phyloP scores from a whole-genome alignment of 2,113 vertebrate species.

The Nyctereutes procyonoides region DNA sequence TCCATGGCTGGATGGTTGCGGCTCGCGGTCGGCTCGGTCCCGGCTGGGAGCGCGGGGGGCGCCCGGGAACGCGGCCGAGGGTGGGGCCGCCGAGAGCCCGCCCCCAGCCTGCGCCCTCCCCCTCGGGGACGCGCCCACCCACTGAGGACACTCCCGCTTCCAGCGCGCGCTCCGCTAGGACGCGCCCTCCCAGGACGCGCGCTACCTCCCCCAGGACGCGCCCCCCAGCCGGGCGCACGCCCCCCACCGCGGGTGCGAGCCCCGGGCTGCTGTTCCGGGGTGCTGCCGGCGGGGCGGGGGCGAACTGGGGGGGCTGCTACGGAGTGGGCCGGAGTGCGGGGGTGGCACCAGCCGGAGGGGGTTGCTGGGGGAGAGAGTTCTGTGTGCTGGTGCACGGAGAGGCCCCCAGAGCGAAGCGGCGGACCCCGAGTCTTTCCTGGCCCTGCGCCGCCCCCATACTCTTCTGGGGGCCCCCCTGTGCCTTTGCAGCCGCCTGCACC shows the following conservation, averaged over 20 bases:
- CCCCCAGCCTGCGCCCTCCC: neutral
- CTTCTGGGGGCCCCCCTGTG: neutral
- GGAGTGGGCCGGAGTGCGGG: neutral
- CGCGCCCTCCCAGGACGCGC: neutral
- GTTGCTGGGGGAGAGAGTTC: neutral
- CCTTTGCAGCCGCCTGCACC: neutral
- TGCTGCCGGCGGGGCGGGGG: neutral
- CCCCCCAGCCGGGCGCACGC: neutral
- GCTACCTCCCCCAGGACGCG: neutral
- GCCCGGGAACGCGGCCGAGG: neutral
- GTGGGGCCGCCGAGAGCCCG: neutral
- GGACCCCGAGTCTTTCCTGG: neutral
- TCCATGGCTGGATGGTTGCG: slow-evolving; percentile 1
- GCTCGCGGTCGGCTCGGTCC: neutral
- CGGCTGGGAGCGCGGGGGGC: neutral
- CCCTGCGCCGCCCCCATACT: neutral
- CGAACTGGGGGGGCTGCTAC: neutral
- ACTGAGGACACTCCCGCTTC: neutral
- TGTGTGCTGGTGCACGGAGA: neutral
- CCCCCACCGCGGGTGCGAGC: neutral
- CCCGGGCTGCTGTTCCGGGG: neutral
- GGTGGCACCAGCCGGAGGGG: neutral
- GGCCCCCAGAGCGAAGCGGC: neutral
- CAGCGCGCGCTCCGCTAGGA: neutral
- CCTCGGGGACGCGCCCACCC: neutral